Base-by-base conservation (phyloP, 2,888 invertebrate species). In the Scelioninae gen. 1 region DNA sequence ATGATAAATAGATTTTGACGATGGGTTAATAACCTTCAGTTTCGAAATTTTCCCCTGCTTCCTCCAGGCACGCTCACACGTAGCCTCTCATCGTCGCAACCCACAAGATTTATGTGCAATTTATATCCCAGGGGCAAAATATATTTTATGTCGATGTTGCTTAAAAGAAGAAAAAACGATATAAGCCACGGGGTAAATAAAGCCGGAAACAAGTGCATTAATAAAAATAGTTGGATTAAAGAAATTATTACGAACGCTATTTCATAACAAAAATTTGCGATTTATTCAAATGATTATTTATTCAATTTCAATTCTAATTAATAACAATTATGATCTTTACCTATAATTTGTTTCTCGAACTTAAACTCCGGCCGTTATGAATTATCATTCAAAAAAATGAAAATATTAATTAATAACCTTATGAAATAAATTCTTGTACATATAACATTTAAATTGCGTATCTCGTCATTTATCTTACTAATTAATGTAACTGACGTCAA, bases 51-150 rank as follows among this genome's bases (percentile, higher is more conserved):
- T 49, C 16, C 32, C 51, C 16, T 76, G 51, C 66, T 66, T 60
- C 45, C 63, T 15, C 53, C 32, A 45, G 68, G 55, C 55, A 13
- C 45, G 53, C 32, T 43, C 38, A 32, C 58, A 32, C 13, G 51
- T 69, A 34, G 23, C 23, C 53, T 10, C 31, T 43, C 16, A 13
- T 56, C 66, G 49, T 74, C 62, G 34, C 29, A 16, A 23, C 23
- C 55, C 9, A 31, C 58, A 40, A 66, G 66, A 66, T 76, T 76
- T 76, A 76, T 76, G 75, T 56, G 75, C 65, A 76, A 76, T 76
- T 75, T 75, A 56, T 75, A 65, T 75, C 34, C 32, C 49, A 10
- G 58, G 75, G 65, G 56, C 49, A 4, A 75, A 75, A 75, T 75
- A 75, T 23, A 75, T 65, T 75, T 75, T 55, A 58, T 34, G 75